These are phyloP conservation scores for Centropus unirufus DNA, from an alignment of 2,113 vertebrate genomes.

Conservation along the genomic window DNA sequence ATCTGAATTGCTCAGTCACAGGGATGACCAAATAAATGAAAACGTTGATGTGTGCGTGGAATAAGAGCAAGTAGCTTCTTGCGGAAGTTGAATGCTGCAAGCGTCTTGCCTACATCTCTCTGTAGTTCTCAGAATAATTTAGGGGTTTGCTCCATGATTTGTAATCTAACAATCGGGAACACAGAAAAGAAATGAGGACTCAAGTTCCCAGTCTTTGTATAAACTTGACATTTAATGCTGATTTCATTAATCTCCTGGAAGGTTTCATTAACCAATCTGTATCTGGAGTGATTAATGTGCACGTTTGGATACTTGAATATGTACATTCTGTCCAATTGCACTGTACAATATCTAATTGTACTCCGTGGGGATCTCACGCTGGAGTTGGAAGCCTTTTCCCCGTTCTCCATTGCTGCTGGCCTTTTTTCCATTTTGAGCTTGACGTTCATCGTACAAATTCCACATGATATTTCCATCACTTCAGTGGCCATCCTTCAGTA, in stretches of 20 bases:
- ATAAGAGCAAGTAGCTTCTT: background rate
- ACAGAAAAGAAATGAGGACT: background rate
- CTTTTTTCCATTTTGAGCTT: background rate
- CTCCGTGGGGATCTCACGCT: background rate
- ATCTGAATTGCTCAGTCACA: background rate
- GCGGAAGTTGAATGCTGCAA: background rate
- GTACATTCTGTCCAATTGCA: background rate
- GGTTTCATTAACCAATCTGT: background rate
- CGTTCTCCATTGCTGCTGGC: background rate
- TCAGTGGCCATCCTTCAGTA: background rate
- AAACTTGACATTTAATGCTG: background rate
- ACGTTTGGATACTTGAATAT: background rate
- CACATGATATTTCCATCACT: background rate
- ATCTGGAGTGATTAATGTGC: background rate
- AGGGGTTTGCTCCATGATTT: background rate
- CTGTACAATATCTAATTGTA: background rate
- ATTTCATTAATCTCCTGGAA: background rate
- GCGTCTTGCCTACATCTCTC: background rate
- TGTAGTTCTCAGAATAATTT: background rate
- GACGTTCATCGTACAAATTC: background rate
- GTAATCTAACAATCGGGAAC: background rate
- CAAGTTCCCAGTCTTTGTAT: background rate
- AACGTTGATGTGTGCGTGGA: rapidly evolving
- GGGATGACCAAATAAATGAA: background rate
- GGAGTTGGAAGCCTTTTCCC: background rate